phyloP scores from a whole-genome alignment of 2,888 invertebrate genomes.

The Palloptera scutellata region DNA sequence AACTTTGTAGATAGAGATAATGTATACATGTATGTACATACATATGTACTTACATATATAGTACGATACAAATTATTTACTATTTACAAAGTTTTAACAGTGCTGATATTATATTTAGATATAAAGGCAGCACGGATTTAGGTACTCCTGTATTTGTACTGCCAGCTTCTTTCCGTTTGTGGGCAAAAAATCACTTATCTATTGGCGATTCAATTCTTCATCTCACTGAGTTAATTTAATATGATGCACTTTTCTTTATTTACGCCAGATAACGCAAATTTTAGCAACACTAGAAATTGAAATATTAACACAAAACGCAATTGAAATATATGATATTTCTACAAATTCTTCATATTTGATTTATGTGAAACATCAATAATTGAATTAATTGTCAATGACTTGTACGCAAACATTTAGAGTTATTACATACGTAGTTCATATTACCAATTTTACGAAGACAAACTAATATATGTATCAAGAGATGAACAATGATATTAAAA shows the following conservation, averaged over 20 bases:
- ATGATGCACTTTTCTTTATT: neutral
- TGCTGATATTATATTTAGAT: neutral
- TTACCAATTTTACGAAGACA: too few relatives aligned
- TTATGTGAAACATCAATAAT: neutral
- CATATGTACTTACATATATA: neutral
- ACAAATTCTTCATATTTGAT: neutral
- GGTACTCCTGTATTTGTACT: neutral
- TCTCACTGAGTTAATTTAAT: neutral
- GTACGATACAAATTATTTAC: too few relatives aligned
- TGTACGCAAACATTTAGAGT: too few relatives aligned
- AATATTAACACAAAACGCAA: neutral
- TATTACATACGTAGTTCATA: too few relatives aligned
- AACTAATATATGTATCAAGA: too few relatives aligned
- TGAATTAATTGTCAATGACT: neutral
- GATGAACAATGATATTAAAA: too few relatives aligned
- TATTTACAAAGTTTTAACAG: neutral
- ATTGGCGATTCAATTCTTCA: neutral
- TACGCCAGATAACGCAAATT: neutral
- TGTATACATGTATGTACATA: constrained; percentile 6
- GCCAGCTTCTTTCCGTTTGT: neutral
- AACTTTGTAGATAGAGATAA: constrained; percentile 3
- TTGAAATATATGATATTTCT: neutral
- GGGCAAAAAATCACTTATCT: neutral
- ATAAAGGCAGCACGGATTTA: neutral
- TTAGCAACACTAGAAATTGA: neutral